These are phyloP conservation scores for Pocillopora meandrina DNA, from an alignment of 92 coral and sea anemone genomes.

Conservation along the genomic window DNA sequence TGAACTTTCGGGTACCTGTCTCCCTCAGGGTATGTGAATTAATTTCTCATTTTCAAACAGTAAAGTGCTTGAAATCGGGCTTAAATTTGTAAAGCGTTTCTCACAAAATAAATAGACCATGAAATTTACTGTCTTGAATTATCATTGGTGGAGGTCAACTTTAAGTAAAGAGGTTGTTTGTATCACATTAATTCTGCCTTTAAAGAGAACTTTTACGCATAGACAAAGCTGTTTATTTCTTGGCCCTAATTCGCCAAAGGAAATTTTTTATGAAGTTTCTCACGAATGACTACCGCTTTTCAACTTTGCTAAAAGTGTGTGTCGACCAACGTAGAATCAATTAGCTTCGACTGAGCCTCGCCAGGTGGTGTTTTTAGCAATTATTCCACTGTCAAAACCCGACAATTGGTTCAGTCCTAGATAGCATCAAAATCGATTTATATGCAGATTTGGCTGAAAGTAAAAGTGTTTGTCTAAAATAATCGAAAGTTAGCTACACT, in stretches of 20 bases:
- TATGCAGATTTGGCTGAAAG: constrained; percentile 24
- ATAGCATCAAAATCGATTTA: constrained; percentile 1
- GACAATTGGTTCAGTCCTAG: constrained; percentile 8
- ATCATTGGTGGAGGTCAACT: background rate
- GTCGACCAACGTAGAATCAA: constrained; percentile 1
- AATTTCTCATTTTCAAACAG: background rate
- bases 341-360: constrained; percentile 2
- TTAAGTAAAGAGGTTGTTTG: constrained; percentile 9
- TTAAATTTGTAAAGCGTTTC: background rate
- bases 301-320: constrained; percentile 11
- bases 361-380: constrained; percentile 26
- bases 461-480: background rate
- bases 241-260: constrained; percentile 8
- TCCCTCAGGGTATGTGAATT: background rate
- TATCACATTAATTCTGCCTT: constrained; percentile 4
- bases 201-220: background rate
- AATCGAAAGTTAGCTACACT: background rate
- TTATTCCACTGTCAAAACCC: constrained; percentile 8
- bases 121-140: background rate
- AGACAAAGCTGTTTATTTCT: constrained; percentile 25
- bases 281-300: constrained; percentile 5
- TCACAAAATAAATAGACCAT: background rate
- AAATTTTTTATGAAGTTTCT: constrained; percentile 8
- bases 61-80: constrained; percentile 14
- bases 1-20: constrained; percentile 20